Evolutionary conservation across 2,888 invertebrate species (phyloP), one percentile per base, ranked within the genome.

Genomic region (Eledona agricola): DNA sequence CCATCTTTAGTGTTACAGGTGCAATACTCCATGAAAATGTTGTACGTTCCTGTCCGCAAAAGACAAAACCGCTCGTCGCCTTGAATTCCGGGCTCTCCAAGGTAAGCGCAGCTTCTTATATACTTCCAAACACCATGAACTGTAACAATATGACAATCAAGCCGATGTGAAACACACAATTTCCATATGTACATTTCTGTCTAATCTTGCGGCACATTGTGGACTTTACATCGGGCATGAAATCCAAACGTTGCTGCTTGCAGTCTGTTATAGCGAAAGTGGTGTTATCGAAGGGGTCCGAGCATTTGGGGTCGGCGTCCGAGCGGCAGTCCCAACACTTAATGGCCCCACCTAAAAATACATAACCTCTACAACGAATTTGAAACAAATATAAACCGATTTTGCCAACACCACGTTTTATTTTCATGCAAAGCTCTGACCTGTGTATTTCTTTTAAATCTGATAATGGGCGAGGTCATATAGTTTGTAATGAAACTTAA

Each of bases 281-380:
- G 16, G 84, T 84, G 70, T 95, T 95, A 73, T 95, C 94, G 68
- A 95, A 95, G 0, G 94, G 94, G 78, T 95, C 94, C 0, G 88
- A 87, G 71, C 95, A 95, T 78, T 93, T 90, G 1, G 93, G 90
- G 76, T 95, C 94, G 46, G 84, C 86, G 69, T 89, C 90, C 0
- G 93, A 94, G 58, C 93, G 85, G 69, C 95, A 95, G 40, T 87
- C 89, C 93, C 93, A 95, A 70, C 95, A 95, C 79, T 94, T 93
- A 32, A 90, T 89, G 49, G 83, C 79, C 34, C 77, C 72, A 58
- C 80, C 89, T 88, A 71, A 49, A 78, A 78, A 40, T 31, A 25
- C 23, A 45, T 34, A 45, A 45, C 45, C 45, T 20, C 32, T n/a
- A 47, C 42, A 19, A 26, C 20, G 31, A 26, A 26, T 13, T 10